phyloP scores from a whole-genome alignment of 2,888 invertebrate genomes.

The Athrips mouffetella region DNA sequence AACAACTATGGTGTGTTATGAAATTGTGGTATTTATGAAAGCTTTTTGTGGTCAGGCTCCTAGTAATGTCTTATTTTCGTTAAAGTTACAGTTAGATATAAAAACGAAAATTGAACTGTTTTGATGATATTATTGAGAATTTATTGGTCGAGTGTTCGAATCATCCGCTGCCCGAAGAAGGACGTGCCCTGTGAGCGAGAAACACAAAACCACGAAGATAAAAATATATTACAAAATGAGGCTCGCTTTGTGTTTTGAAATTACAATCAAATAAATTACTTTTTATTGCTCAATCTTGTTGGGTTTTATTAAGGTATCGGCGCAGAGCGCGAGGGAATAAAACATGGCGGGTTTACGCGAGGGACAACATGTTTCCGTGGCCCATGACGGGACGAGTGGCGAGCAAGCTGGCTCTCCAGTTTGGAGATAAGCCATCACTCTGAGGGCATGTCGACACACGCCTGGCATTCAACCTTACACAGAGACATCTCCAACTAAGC shows the following conservation, averaged over 20 bases:
- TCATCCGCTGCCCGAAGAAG: constrained; percentile 48
- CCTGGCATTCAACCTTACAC: constrained; percentile 28
- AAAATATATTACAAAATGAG: constrained; percentile 78
- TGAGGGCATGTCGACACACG: constrained; percentile 57
- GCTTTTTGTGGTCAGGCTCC: constrained; percentile 44
- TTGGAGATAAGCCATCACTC: constrained; percentile 64
- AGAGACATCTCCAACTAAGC: constrained; percentile 33
- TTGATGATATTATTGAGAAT: constrained; percentile 51
- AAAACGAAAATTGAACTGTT: constrained; percentile 57
- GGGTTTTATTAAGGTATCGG: constrained; percentile 78
- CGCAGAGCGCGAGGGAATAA: constrained; percentile 70
- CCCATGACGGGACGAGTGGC: constrained; percentile 34
- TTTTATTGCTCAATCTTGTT: constrained; percentile 79
- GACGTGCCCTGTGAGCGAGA: constrained; percentile 61
- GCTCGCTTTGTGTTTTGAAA: constrained; percentile 77
- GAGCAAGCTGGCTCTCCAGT: constrained; percentile 60
- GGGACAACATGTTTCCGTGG: constrained; percentile 60
- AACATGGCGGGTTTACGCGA: constrained; percentile 74
- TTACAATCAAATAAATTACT: constrained; percentile 79
- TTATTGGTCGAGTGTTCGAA: constrained; percentile 54
- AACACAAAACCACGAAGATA: constrained; percentile 75
- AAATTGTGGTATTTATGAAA: constrained; percentile 10
- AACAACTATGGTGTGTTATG: neutral
- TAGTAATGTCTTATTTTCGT: constrained; percentile 59
- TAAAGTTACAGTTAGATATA: constrained; percentile 43